These are phyloP conservation scores for Aix galericulata DNA, from an alignment of 2,113 vertebrate genomes.

Conservation along the genomic window DNA sequence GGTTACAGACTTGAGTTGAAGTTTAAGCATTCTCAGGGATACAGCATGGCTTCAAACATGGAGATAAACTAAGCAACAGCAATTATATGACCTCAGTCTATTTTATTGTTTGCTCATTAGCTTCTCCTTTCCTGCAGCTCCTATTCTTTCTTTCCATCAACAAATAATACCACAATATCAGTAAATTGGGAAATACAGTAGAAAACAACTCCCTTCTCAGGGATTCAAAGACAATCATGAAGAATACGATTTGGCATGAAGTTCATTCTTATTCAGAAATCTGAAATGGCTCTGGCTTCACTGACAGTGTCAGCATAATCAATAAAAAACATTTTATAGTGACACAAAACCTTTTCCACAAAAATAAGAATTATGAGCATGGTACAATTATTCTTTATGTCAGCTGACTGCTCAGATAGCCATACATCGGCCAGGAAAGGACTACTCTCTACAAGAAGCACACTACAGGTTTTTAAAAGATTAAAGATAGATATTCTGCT, in stretches of 20 bases:
- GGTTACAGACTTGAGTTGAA: not conserved
- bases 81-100: not conserved
- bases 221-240: not conserved
- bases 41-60: accelerated
- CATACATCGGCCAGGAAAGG: not conserved
- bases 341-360: not conserved
- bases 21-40: not conserved
- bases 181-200: not conserved
- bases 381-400: not conserved
- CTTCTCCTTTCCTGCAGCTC: not conserved
- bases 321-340: not conserved
- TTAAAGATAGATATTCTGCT: not conserved
- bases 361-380: not conserved
- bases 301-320: not conserved
- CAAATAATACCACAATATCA: not conserved
- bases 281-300: not conserved
- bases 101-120: not conserved
- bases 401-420: not conserved
- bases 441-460: not conserved
- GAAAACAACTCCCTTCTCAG: accelerated
- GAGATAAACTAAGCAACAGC: not conserved
- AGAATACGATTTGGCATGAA: not conserved
- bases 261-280: not conserved
- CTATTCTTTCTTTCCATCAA: not conserved
- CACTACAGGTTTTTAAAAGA: not conserved